Conservation (phyloP, 2,888 invertebrate genomes). For the Fragum sueziense region DNA sequence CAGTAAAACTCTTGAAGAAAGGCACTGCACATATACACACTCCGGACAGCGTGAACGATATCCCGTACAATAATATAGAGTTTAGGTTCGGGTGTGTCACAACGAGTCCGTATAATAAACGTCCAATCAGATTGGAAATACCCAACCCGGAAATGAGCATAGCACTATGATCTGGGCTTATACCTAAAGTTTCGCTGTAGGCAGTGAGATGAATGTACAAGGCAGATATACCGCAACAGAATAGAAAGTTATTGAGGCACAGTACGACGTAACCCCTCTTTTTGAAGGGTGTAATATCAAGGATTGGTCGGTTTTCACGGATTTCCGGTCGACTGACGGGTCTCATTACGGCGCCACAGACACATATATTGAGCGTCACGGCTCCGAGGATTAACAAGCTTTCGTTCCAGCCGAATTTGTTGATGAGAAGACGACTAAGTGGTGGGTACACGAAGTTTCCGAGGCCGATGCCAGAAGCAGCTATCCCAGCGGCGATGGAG, state of each 20-base stretch:
- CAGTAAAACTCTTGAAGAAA: slow-evolving; percentile 44
- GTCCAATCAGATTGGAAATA: slow-evolving; percentile 66
- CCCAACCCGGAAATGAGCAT: slow-evolving; percentile 67
- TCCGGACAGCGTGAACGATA: slow-evolving; percentile 61
- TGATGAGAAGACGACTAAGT: slow-evolving; percentile 63
- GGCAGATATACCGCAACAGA: slow-evolving; percentile 68
- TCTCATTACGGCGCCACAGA: slow-evolving; percentile 63
- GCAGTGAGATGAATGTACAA: slow-evolving; percentile 69
- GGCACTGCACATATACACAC: slow-evolving; percentile 58
- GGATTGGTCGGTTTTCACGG: slow-evolving; percentile 44
- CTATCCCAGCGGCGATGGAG: slow-evolving; percentile 68
- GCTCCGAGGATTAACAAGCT: slow-evolving; percentile 69
- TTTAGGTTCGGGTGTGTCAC: slow-evolving; percentile 53
- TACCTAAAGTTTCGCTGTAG: slow-evolving; percentile 58
- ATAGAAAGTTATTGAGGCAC: slow-evolving; percentile 66
- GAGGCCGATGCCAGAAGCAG: slow-evolving; percentile 69
- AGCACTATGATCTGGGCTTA: slow-evolving; percentile 59
- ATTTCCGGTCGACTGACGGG: slow-evolving; percentile 60
- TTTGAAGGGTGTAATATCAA: slow-evolving; percentile 64
- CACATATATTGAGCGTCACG: slow-evolving; percentile 65
- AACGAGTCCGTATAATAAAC: slow-evolving; percentile 62
- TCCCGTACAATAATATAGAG: slow-evolving; percentile 55
- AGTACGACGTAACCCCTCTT: slow-evolving; percentile 62
- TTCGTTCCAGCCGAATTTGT: slow-evolving; percentile 66
- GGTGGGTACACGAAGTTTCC: slow-evolving; percentile 71